These are phyloP conservation scores for Scolopax bukidnonensis DNA, from an alignment of 2,797 vertebrate genomes.

Conservation along the genomic window DNA sequence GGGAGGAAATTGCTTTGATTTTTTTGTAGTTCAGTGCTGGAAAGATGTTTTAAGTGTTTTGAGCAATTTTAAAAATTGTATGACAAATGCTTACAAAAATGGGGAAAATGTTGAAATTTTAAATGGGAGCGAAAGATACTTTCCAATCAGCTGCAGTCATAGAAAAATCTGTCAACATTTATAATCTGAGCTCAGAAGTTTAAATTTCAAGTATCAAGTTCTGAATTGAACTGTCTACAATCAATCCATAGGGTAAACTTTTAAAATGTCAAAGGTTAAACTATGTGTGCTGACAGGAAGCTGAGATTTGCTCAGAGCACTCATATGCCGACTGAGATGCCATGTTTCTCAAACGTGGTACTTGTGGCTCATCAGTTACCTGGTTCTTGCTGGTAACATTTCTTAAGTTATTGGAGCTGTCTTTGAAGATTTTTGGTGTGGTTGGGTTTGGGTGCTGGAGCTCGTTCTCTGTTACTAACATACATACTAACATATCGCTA, in stretches of 20 bases:
- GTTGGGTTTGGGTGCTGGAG: background rate
- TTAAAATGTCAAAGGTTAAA: conserved; percentile 55
- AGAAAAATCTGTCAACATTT: conserved; percentile 56
- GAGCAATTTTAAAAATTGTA: background rate
- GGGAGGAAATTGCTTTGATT: background rate
- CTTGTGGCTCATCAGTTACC: background rate
- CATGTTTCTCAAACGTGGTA: background rate
- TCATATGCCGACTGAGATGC: background rate
- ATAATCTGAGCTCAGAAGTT: conserved; percentile 45
- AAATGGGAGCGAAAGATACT: background rate
- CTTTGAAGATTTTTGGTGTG: background rate
- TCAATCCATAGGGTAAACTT: conserved; percentile 44
- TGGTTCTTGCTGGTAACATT: background rate
- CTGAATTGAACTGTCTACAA: conserved; percentile 43
- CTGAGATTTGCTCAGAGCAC: conserved; percentile 14
- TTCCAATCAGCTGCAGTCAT: background rate
- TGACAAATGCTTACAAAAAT: background rate
- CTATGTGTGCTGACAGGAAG: background rate
- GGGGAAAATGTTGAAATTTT: background rate
- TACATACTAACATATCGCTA: background rate
- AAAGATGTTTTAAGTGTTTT: background rate
- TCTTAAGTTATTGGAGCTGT: background rate
- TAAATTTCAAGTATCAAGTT: conserved; percentile 60
- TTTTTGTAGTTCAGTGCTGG: background rate
- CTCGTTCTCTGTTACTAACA: background rate